phyloP scores from a whole-genome alignment of 2,797 vertebrate genomes.

The Cuculus canorus region DNA sequence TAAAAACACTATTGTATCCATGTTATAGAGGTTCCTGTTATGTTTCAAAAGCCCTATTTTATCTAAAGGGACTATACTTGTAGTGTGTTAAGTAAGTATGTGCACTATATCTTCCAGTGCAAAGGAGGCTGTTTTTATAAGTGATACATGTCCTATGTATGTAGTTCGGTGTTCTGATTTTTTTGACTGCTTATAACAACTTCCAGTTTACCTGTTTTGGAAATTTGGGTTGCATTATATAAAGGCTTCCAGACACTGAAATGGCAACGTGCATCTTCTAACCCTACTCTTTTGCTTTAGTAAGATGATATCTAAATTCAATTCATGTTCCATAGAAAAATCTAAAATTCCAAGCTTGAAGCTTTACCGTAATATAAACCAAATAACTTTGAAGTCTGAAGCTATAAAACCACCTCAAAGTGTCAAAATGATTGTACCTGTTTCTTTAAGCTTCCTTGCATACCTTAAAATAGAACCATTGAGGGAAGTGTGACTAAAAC shows the following conservation, averaged over 20 bases:
- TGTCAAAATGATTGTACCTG: neutral
- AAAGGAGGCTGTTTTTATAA: neutral
- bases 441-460: neutral
- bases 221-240: neutral
- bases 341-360: neutral
- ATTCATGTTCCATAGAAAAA: neutral
- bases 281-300: neutral
- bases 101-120: neutral
- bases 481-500: neutral
- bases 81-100: neutral
- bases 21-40: neutral
- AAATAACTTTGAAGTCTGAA: neutral
- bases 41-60: neutral
- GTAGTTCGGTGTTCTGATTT: neutral
- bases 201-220: neutral
- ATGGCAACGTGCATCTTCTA: neutral
- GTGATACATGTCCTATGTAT: neutral
- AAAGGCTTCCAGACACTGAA: neutral
- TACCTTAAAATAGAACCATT: neutral
- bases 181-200: neutral
- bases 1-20: neutral
- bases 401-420: neutral
- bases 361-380: too few relatives aligned
- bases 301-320: neutral
- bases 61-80: neutral